phyloP scores from a whole-genome alignment of 1,140 invertebrate genomes.

The Drosophila tropicalis region DNA sequence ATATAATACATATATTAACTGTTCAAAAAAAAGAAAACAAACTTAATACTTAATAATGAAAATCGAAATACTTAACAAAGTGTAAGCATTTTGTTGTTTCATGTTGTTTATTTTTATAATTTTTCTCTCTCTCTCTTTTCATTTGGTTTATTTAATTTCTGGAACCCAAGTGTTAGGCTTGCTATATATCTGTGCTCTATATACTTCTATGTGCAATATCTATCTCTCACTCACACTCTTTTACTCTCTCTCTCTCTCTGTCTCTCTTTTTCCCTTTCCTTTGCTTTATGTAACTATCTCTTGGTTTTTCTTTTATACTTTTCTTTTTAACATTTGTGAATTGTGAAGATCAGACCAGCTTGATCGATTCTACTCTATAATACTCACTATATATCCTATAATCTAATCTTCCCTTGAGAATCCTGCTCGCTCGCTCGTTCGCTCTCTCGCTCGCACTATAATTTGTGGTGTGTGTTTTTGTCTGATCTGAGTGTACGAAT shows the following conservation, averaged over 20 bases:
- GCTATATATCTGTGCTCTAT: conserved; percentile 10
- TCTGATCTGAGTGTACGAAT: conserved; percentile 12
- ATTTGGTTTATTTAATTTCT: conserved; percentile 40
- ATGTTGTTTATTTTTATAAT: conserved; percentile 14
- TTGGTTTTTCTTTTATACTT: conserved; percentile 6
- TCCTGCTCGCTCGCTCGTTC: conserved; percentile 41
- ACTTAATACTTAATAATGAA: conserved; percentile 6
- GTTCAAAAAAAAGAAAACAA: not conserved
- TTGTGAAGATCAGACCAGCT: conserved; percentile 15
- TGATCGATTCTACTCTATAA: conserved; percentile 9
- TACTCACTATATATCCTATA: not conserved
- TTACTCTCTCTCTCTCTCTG: too few relatives aligned
- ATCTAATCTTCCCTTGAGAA: conserved; percentile 19
- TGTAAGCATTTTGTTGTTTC: conserved; percentile 41
- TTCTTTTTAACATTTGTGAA: not conserved
- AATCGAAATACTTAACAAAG: conserved; percentile 26
- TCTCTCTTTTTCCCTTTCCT: not conserved
- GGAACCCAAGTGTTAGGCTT: conserved; percentile 10
- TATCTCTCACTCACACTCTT: not conserved
- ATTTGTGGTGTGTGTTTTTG: conserved; percentile 15
- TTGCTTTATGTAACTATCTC: conserved; percentile 18
- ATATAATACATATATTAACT: conserved; percentile 7
- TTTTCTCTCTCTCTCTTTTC: conserved; percentile 20
- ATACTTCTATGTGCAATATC: conserved; percentile 16
- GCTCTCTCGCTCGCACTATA: conserved; percentile 21